Base-by-base conservation (phyloP, 2,888 invertebrate genomes). In the Parapristionchus giblindavisi region DNA sequence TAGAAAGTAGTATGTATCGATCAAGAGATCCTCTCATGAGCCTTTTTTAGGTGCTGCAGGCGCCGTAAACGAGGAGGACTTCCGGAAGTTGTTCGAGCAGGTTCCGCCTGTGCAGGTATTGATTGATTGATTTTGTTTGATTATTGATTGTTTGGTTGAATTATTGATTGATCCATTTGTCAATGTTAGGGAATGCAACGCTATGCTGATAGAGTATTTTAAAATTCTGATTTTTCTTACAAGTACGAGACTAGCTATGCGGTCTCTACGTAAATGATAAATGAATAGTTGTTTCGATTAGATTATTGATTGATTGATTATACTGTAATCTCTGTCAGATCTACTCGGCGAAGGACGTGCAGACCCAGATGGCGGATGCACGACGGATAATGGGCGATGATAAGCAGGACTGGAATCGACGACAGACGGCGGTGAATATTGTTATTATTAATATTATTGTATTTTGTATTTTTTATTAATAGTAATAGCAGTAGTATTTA, bases 331-430 rank as follows among this genome's bases (percentile, higher is more conserved):
- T 43, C 43, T 17, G n/a, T 24, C 34, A 60, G 72, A 38, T 72
- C 48, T 72, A 34, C 72, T 27, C 54, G 4, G 72, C 43, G 17
- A 32, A 51, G 21, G 58, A 54, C 3, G n/a, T 72, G 48, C 43
- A 21, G 8, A 24, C 4, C 21, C 32, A 60, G 72, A 72, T 72
- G 70, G 38, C 8, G 5, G 32, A 71, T 24, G 70, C 70, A 32
- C 48, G 77, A 11, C 43, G 29, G 1, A 76, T 77, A 8, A 58
- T 82, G 56, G 78, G 76, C 36, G 78, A 96, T 89, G 90, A 93
- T 58, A 92, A 91, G 83, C 93, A 93, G 84, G 95, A 95, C 88
- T 98, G 98, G 97, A 95, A 94, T 90, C 94, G 94, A 89, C 90
- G 97, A 76, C 92, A 93, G n/a, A 96, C 96, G 76, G 93, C 93